phyloP scores from a whole-genome alignment of 2,888 invertebrate genomes.

The Eilema caniola region DNA sequence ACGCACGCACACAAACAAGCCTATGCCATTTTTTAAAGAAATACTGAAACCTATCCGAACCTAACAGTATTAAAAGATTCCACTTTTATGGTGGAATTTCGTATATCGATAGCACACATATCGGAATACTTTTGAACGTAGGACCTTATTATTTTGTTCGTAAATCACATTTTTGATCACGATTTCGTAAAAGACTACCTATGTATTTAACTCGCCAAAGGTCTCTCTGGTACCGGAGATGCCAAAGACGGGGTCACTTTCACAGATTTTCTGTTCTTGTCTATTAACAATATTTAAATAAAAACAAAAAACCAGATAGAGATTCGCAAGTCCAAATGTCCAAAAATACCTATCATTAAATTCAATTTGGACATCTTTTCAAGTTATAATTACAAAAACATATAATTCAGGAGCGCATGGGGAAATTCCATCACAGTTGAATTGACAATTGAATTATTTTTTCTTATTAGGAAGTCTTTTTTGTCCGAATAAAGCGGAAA shows the following conservation, averaged over 20 bases:
- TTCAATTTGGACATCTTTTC: neutral
- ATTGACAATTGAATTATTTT: neutral
- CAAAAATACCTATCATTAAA: no score
- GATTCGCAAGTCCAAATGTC: neutral
- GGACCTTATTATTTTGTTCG: neutral
- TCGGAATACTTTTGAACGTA: conserved; percentile 9
- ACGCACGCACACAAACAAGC: no score
- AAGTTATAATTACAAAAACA: neutral
- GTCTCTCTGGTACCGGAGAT: no score
- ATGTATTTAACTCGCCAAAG: no score
- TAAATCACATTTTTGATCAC: neutral
- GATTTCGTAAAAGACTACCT: no score
- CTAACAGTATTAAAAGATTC: no score
- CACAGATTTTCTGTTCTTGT: neutral
- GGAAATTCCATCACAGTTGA: neutral
- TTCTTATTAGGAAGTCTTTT: neutral
- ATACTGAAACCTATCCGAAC: no score
- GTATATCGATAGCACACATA: conserved; percentile 11
- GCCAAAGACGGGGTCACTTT: neutral
- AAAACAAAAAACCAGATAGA: no score
- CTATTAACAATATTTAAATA: no score
- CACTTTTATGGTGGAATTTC: no score
- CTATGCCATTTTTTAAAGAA: no score
- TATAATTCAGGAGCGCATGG: neutral
- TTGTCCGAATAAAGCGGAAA: neutral